A percentile compares a stretch with the other conserved stretches of the same genome.
phyloP scores from a whole-genome alignment of 2,888 invertebrate species.

The Neoaliturus tenellus region DNA sequence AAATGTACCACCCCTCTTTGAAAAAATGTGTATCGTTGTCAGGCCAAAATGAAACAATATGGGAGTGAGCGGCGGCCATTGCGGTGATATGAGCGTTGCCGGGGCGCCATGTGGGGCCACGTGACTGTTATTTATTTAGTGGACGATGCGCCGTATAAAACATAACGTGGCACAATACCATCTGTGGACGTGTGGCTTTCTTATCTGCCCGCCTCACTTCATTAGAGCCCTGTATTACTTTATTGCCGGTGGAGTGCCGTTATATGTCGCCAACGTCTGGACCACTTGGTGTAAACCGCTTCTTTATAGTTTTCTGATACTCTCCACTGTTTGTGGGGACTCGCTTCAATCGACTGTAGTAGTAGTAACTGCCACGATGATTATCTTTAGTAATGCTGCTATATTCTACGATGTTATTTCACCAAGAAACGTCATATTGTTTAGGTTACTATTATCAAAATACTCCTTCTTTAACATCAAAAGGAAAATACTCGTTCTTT shows the following conservation, averaged over 20 bases:
- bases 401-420: too few species aligned
- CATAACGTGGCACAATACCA: conserved; percentile 18
- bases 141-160: conserved; percentile 24
- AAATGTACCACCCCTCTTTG: not conserved
- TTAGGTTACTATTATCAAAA: too few species aligned
- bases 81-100: not conserved
- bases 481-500: too few species aligned
- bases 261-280: conserved; percentile 10
- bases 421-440: too few species aligned
- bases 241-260: conserved; percentile 3
- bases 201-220: conserved; percentile 30
- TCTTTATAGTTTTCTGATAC: conserved; percentile 35
- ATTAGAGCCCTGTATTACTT: conserved; percentile 28
- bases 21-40: not conserved
- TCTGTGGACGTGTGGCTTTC: not conserved
- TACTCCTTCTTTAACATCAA: too few species aligned
- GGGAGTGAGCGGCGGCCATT: conserved; percentile 1
- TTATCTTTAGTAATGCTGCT: too few species aligned
- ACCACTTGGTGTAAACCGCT: conserved; percentile 8
- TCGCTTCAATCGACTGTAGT: not conserved
- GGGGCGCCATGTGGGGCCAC: conserved; percentile 10
- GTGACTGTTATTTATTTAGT: conserved; percentile 22
- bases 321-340: not conserved
- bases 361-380: not conserved
- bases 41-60: conserved; percentile 15